Percentiles rank a stretch among this genome's conserved stretches.
Evolutionary conservation across 2,888 invertebrate genomes (phyloP).

Genomic region (Terebella lapidaria): DNA sequence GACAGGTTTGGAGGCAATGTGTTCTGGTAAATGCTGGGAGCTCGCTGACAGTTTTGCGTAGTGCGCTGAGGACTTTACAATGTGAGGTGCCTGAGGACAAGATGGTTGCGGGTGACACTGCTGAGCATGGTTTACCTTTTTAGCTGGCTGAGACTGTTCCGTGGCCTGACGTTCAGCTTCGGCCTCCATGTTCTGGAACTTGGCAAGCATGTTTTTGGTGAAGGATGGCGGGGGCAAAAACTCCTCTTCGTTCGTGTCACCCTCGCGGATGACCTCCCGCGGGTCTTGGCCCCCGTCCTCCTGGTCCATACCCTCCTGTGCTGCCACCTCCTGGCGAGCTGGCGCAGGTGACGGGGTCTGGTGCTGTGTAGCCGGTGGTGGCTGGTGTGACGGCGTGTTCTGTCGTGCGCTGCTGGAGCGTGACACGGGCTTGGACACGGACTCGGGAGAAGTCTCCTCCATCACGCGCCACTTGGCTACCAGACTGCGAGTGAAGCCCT

Average conservation of each 20-base stretch:
- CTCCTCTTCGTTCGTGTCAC: slow-evolving; percentile 2
- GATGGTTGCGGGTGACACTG: no score
- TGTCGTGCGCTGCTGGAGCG: background rate
- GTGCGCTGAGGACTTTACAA: no score
- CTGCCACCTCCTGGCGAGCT: background rate
- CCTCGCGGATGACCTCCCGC: background rate
- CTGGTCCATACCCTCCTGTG: slow-evolving; percentile 1
- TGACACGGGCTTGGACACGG: background rate
- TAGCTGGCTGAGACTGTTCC: background rate
- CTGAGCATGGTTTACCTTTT: background rate
- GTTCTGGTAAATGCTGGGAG: no score
- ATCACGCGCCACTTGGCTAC: slow-evolving; percentile 17
- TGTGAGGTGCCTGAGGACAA: no score
- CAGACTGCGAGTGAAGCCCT: slow-evolving; percentile 18
- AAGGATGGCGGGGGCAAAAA: slow-evolving; percentile 3
- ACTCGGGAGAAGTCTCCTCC: slow-evolving; percentile 5
- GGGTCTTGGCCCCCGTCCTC: background rate
- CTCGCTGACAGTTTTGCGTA: no score
- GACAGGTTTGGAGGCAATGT: no score
- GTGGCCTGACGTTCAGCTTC: background rate
- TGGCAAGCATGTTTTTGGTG: slow-evolving; percentile 64
- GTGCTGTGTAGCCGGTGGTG: background rate
- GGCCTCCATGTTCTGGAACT: slow-evolving; percentile 60
- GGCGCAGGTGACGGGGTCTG: background rate
- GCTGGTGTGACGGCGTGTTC: background rate